Conservation (phyloP, 2,797 vertebrate species). For the Danio albolineatus region DNA sequence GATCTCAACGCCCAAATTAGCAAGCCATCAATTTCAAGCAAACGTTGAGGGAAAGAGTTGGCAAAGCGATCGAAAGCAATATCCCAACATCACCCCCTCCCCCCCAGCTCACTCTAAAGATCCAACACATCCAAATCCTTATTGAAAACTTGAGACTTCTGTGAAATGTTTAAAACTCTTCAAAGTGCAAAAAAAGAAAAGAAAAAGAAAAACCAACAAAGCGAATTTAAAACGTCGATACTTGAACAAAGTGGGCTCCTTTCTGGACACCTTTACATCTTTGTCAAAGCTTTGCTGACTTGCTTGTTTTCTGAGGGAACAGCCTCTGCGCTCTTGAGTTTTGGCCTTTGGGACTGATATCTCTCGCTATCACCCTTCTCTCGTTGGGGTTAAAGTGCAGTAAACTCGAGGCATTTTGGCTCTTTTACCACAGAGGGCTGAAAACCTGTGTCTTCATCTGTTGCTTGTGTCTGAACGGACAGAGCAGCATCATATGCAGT, state of each 20-base stretch:
- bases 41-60: slow-evolving; percentile 9
- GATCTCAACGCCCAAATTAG: neutral
- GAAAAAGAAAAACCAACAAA: neutral
- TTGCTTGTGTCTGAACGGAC: slow-evolving; percentile 53
- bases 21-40: slow-evolving; percentile 32
- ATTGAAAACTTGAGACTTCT: slow-evolving; percentile 23
- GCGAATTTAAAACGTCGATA: slow-evolving; percentile 41
- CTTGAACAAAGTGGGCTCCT: slow-evolving; percentile 53
- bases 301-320: slow-evolving; percentile 24
- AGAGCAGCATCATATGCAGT: slow-evolving; percentile 57
- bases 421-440: slow-evolving; percentile 44
- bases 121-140: slow-evolving; percentile 30
- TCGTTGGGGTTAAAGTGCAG: slow-evolving; percentile 44
- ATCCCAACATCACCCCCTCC: slow-evolving; percentile 8
- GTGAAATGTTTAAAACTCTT: slow-evolving; percentile 44
- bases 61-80: slow-evolving; percentile 55
- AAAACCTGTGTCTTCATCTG: slow-evolving; percentile 54
- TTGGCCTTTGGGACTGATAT: slow-evolving; percentile 38
- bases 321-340: slow-evolving; percentile 9
- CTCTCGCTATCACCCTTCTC: slow-evolving; percentile 27
- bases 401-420: slow-evolving; percentile 35
- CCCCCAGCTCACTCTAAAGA: slow-evolving; percentile 26
- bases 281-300: slow-evolving; percentile 40
- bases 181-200: slow-evolving; percentile 51
- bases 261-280: slow-evolving; percentile 21